Evolutionary conservation across 2,797 vertebrate genomes (phyloP).

Genomic region (Spatula clypeata): DNA sequence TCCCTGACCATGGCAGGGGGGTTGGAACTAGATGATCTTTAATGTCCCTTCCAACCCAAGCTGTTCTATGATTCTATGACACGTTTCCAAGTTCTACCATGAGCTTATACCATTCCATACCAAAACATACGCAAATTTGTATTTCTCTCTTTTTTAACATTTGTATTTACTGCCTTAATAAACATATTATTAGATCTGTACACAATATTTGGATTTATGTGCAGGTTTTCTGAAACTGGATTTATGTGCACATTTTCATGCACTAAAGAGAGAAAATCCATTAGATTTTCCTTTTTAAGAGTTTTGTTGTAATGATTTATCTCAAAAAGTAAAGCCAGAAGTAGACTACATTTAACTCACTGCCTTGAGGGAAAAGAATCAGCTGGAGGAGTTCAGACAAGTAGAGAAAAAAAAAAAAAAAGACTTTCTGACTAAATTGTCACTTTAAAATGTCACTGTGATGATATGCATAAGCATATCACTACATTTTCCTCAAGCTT

Average conservation of each 20-base stretch:
- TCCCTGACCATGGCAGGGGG: no score
- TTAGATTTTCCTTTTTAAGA: background rate
- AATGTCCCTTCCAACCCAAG: no score
- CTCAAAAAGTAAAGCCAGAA: background rate
- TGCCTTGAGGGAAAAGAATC: background rate
- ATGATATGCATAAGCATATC: background rate
- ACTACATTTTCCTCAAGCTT: background rate
- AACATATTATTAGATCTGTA: background rate
- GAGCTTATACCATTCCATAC: background rate
- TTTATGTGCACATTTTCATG: background rate
- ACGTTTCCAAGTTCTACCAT: background rate
- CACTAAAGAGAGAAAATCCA: background rate
- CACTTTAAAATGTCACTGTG: background rate
- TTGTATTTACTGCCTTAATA: background rate
- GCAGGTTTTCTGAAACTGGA: background rate
- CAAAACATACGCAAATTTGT: background rate
- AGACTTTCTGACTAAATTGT: background rate
- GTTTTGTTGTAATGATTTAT: rapidly evolving
- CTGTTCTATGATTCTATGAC: no score
- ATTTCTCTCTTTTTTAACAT: background rate
- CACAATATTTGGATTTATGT: background rate
- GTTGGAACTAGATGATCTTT: no score
- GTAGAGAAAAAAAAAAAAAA: background rate
- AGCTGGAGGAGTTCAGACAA: background rate
- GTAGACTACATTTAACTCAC: background rate